Percentiles rank a stretch among this genome's conserved stretches.
These are phyloP conservation scores for Cerceris rybyensis DNA, from an alignment of 2,888 invertebrate genomes.

Conservation along the genomic window DNA sequence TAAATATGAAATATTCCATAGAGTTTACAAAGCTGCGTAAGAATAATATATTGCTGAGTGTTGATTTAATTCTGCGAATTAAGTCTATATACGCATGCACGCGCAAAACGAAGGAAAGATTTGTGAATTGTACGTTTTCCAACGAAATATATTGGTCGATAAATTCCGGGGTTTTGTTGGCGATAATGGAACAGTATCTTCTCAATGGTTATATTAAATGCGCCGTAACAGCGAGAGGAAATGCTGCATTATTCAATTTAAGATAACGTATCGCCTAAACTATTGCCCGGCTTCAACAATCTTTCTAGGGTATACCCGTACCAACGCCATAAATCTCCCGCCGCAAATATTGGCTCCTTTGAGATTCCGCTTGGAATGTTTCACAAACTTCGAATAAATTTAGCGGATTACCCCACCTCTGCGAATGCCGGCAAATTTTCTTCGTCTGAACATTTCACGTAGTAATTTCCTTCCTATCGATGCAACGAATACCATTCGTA, in stretches of 20 bases:
- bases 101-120: slow-evolving; percentile 25
- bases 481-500: background rate
- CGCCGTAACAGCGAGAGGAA: slow-evolving; percentile 34
- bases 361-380: background rate
- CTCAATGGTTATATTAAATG: slow-evolving; percentile 54
- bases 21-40: slow-evolving; percentile 38
- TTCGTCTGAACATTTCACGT: too few relatives aligned
- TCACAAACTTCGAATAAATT: background rate
- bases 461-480: background rate
- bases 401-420: background rate
- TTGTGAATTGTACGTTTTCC: slow-evolving; percentile 40
- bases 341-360: background rate
- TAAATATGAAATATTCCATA: slow-evolving; percentile 46
- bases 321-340: slow-evolving; percentile 9
- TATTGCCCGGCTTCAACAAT: slow-evolving; percentile 35
- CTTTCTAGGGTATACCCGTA: slow-evolving; percentile 8
- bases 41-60: slow-evolving; percentile 36
- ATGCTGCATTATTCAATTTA: slow-evolving; percentile 46
- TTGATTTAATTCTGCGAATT: slow-evolving; percentile 61
- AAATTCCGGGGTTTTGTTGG: slow-evolving; percentile 47
- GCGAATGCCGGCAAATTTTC: too few relatives aligned
- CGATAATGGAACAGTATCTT: slow-evolving; percentile 59
- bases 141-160: slow-evolving; percentile 40
- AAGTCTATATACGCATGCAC: slow-evolving; percentile 40
- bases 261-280: slow-evolving; percentile 42